A percentile compares a stretch with the other conserved stretches of the same genome.
Conservation (phyloP, 2,113 vertebrate genomes). For the Aythya baeri region DNA sequence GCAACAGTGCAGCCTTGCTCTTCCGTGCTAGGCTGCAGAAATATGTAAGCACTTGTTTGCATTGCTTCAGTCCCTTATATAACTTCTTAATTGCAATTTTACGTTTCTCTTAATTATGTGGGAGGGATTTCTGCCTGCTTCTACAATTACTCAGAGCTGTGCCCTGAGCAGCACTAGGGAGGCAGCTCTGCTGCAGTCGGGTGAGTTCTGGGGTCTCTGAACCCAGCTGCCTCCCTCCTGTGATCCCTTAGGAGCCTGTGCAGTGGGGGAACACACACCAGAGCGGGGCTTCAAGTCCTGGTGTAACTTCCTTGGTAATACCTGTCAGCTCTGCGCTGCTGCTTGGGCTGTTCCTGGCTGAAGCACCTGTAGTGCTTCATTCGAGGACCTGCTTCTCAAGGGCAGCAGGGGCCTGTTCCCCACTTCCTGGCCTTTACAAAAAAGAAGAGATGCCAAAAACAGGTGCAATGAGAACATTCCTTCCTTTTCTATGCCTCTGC, state of each 20-base stretch:
- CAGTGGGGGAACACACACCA: accelerated
- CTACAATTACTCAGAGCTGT: background rate
- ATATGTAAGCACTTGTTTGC: background rate
- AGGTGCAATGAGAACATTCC: background rate
- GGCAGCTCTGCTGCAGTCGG: background rate
- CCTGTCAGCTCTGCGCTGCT: accelerated
- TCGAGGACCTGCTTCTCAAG: background rate
- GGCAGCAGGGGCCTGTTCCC: no score
- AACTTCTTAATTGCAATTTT: slow-evolving; percentile 3
- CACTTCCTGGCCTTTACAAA: background rate
- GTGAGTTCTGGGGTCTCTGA: background rate
- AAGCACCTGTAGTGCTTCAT: background rate
- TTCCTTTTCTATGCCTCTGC: background rate
- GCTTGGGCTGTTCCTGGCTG: background rate
- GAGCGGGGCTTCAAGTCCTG: background rate
- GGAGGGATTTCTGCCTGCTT: background rate
- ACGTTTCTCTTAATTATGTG: slow-evolving; percentile 7
- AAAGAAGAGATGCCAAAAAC: background rate
- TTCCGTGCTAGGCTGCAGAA: background rate
- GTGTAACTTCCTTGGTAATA: background rate
- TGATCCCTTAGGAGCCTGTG: background rate
- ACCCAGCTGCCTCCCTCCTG: background rate
- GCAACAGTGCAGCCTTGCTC: background rate
- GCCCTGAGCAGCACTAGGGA: background rate
- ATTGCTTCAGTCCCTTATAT: background rate